These are phyloP conservation scores for Cheumatopsyche charites DNA, from an alignment of 1,140 invertebrate genomes.

Conservation along the genomic window DNA sequence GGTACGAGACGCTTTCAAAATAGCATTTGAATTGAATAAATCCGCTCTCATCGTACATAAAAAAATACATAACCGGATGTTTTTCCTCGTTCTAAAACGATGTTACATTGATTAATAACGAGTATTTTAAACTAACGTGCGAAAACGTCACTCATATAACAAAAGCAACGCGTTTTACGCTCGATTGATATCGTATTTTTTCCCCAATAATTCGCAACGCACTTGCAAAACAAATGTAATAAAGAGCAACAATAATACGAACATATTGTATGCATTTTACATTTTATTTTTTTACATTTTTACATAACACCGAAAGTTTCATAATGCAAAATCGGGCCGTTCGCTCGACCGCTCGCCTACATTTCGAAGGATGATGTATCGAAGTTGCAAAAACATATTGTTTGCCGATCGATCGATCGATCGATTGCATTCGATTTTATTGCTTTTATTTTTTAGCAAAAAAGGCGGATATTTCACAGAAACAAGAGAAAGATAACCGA, in stretches of 20 bases:
- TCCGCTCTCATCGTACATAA: too few relatives aligned
- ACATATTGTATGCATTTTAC: neutral
- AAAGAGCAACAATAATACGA: too few relatives aligned
- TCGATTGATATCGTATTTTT: neutral
- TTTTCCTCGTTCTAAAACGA: too few relatives aligned
- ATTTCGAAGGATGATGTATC: too few relatives aligned
- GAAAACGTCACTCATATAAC: slow-evolving; percentile 1
- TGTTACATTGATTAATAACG: too few relatives aligned
- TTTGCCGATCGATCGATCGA: neutral
- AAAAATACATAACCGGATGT: too few relatives aligned
- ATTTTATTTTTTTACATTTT: neutral
- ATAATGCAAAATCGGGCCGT: neutral
- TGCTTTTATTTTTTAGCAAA: neutral
- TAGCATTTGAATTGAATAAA: too few relatives aligned
- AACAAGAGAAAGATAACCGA: neutral
- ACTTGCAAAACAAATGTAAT: too few relatives aligned
- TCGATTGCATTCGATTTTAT: neutral
- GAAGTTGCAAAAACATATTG: too few relatives aligned
- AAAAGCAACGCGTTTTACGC: neutral
- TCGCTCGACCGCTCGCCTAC: neutral
- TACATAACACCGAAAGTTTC: neutral
- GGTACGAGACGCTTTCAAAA: too few relatives aligned
- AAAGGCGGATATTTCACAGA: neutral
- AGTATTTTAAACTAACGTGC: neutral
- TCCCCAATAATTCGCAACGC: too few relatives aligned